Evolutionary conservation across 2,888 invertebrate species (phyloP), one percentile per base, ranked within the genome.

Genomic region (Ophion ellenae): DNA sequence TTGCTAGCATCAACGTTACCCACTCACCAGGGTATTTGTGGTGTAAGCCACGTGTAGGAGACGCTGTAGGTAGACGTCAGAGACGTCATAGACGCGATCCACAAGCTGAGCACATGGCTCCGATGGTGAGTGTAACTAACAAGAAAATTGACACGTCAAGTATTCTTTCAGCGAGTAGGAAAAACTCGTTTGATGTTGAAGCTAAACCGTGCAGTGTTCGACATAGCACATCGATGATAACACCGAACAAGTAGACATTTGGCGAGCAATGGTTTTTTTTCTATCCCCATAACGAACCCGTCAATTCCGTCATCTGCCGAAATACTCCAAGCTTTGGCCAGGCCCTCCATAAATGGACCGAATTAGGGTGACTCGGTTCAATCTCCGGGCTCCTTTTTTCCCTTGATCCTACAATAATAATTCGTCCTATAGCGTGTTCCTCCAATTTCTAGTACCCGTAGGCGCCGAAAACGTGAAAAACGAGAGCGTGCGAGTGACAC

Each of bases 1-100:
- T 92, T 91, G 90, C 91, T 91, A 87, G 90, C 89, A 89, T 89
- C 90, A 88, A 88, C 83, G 86, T 83, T 88, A 77, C 70, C 82
- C 71, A 67, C 79, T 76, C 79, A 45, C 80, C 53, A 76, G 36
- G 66, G 61, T 80, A 77, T 85, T 83, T 63, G 53, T 47, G 32
- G 66, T 75, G 81, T 80, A 79, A 79, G 53, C 83, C 14, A 74
- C 45, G 32, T 24, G 47, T 69, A 61, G 74, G 45, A 73, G 59
- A 28, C 45, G 28, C 73, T 40, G 20, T 70, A 53, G 17, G 36
- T 20, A n/a, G 7, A 36, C 76, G 32, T 67, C 61, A 24, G 20
- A 45, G 14, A 80, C 73, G 40, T 36, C 59, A 40, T 36, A 53
- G 79, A 69, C 53, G 47, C 14, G 20, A 70, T 77, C 17, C 45